Base-by-base conservation (phyloP, 2,888 invertebrate genomes). In the Bugulina stolonifera region DNA sequence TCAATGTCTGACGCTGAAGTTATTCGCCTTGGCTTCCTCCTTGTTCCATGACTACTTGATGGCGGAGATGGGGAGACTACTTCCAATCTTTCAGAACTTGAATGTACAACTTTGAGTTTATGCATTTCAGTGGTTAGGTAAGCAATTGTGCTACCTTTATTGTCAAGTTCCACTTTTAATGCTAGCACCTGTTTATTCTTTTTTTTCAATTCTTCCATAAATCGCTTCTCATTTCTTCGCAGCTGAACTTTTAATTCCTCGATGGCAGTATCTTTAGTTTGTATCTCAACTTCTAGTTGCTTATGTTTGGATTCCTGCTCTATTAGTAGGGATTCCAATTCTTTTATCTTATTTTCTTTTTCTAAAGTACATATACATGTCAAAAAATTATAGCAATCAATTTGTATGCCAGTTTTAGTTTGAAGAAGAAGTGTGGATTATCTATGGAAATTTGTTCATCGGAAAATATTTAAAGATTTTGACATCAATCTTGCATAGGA, bases 91-190 rank as follows among this genome's bases (percentile, higher is more conserved):
- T 18, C 25, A 23, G 70, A 2, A 5, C 35, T 32, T 5, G 5
- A 32, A 18, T 27, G 69, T 5, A 5, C 32, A 22, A 54, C 43
- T 23, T 70, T 70, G 70, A 35, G 23, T 54, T 43, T 70, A 32
- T 70, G 70, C 70, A 70, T 43, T 54, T 70, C 80, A 57, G 79
- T 79, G 27, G 80, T 80, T 34, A 80, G 77, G 72, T 79, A 79
- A 1, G 80, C 81, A 71, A 80, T 78, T 72, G 77, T 80, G 72
- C 79, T 78, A 32, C 79, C 77, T 72, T 81, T 80, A n/a, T 78
- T 76, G 54, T 81, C 80, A 34, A 81, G 74, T 69, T 82, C 80
- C 1, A 78, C 78, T 73, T 77, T 77, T 10, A 80, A 73, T 27
- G 75, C 73, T 64, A 78, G 79, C 32, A 80, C 74, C 57, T 77